Evolutionary conservation across 2,888 invertebrate species (phyloP), one percentile per base, ranked within the genome.

Genomic region (Acronicta aceris): DNA sequence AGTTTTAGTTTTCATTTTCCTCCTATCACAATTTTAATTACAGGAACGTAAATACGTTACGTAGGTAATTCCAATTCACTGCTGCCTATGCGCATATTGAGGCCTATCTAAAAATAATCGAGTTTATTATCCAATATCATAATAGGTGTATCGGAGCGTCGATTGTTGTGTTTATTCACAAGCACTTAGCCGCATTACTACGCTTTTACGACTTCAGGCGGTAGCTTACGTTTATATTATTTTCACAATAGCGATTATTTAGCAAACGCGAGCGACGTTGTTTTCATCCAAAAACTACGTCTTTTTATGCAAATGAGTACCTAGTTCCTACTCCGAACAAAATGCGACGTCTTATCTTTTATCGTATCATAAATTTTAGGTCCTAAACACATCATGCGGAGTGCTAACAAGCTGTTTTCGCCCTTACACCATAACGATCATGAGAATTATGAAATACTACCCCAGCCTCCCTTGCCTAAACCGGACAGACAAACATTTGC

Each of bases 371-470:
- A 71, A 40, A 69, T 49, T 65, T 54, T 41, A 47, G 43, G 25
- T 42, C 46, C 43, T 45, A 55, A 56, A 55, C 60, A 65, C 65
- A 65, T 56, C 43, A 62, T 56, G 57, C 55, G 48, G 10, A 41
- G 17, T 47, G 33, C 78, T 76, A 78, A 73, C 74, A 76, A 78
- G 74, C 61, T 65, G 60, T 61, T 61, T 66, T 48, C 54, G n/a
- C 30, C 45, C 54, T 36, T 50, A 58, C 43, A 52, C 58, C 66
- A 62, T 65, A 71, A 65, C 61, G 73, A 73, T 69, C 53, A 62
- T 49, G 65, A 48, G 51, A 74, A 67, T 71, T 65, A 61, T 52
- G 69, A 61, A 77, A 69, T 60, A 64, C 42, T 56, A 72, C 53
- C 58, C 33, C 58, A 21, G 21, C 4, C 46, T 33, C 45, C n/a